These are phyloP conservation scores for Macrosteles quadrilineatus DNA, from an alignment of 1,140 invertebrate species.

Conservation along the genomic window DNA sequence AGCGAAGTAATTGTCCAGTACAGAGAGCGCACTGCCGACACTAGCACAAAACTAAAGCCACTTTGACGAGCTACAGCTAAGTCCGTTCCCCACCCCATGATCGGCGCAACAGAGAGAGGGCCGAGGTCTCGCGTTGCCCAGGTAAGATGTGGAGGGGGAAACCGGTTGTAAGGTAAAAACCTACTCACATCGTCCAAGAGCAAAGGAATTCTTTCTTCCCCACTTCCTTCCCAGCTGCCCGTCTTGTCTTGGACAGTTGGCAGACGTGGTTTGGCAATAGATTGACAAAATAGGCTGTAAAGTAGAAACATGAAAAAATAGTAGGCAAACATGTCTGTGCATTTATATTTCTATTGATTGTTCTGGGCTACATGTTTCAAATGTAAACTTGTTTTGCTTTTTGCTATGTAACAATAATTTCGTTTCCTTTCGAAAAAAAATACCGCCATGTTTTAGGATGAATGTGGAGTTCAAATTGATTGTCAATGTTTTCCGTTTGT, in stretches of 20 bases:
- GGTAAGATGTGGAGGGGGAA: conserved; percentile 14
- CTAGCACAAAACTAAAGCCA: conserved; percentile 1
- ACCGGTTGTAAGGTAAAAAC: conserved; percentile 25
- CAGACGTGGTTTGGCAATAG: neutral
- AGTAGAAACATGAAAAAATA: no score
- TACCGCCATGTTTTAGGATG: no score
- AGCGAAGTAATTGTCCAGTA: neutral
- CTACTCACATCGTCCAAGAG: neutral
- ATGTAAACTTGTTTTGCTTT: no score
- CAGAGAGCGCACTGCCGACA: neutral
- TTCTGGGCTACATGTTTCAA: no score
- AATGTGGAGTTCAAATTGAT: no score
- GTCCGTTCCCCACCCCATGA: conserved; percentile 17
- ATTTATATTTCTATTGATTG: no score
- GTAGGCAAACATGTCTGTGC: no score
- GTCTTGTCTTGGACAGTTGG: neutral
- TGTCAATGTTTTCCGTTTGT: no score
- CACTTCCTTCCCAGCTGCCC: conserved; percentile 10
- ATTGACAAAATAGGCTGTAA: no score
- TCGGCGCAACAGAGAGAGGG: conserved; percentile 21
- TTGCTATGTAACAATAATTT: no score
- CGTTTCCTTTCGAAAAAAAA: no score
- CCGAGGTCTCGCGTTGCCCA: neutral
- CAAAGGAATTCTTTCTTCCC: conserved; percentile 20
- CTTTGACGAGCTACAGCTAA: neutral